Conservation (phyloP, 2,113 vertebrate species). For the Motacilla tschutschensis region DNA sequence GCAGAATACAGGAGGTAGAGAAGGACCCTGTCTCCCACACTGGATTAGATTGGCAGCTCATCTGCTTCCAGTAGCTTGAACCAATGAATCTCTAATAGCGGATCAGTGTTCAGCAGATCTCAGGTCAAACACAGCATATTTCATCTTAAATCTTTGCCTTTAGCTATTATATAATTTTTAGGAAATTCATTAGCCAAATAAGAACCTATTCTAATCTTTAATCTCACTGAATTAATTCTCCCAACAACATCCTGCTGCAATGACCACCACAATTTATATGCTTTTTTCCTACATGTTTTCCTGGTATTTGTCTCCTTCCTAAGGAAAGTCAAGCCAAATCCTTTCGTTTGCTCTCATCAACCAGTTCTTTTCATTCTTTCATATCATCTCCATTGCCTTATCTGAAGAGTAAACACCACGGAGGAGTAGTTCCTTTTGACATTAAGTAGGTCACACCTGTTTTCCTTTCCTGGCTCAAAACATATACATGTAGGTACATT, state of each 20-base stretch:
- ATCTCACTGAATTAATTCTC: slow-evolving; percentile 42
- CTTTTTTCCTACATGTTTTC: neutral
- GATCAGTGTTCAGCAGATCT: slow-evolving; percentile 41
- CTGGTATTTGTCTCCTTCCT: neutral
- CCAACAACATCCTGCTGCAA: slow-evolving; percentile 19
- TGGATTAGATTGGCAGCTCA: neutral
- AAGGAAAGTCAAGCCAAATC: neutral
- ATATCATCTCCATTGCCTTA: neutral
- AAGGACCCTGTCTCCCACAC: neutral
- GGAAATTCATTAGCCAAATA: slow-evolving; percentile 54
- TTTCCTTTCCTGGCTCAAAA: neutral
- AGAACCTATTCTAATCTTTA: slow-evolving; percentile 37
- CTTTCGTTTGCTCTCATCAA: neutral
- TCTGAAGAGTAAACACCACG: neutral
- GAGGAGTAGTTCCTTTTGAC: neutral
- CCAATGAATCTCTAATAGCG: slow-evolving; percentile 20
- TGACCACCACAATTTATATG: neutral
- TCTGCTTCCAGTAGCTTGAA: slow-evolving; percentile 29
- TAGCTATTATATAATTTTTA: slow-evolving; percentile 45
- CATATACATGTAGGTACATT: neutral
- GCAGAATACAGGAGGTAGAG: neutral
- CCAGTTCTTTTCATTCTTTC: neutral
- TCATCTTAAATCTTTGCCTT: slow-evolving; percentile 38
- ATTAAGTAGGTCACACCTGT: neutral
- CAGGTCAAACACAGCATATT: slow-evolving; percentile 25